Conservation (phyloP, 2,888 invertebrate genomes). For the Acleris laterana region DNA sequence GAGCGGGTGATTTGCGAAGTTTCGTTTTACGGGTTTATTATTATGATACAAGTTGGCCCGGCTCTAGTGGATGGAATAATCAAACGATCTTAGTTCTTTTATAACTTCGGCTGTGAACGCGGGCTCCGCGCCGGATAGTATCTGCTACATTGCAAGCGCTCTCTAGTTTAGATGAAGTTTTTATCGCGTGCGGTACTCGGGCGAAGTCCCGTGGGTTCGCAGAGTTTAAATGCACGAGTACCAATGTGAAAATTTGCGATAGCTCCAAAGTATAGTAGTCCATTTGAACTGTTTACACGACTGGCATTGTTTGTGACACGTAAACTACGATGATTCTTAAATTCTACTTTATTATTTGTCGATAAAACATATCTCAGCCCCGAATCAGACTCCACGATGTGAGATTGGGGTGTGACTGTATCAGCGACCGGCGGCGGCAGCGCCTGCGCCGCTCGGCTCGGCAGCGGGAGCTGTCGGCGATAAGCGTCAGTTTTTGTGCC, state of each 20-base stretch:
- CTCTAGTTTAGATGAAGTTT: constrained; percentile 11
- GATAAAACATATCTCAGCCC: no score
- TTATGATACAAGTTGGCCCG: constrained; percentile 23
- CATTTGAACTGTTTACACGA: no score
- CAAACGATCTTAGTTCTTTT: constrained; percentile 10
- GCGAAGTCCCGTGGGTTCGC: not conserved
- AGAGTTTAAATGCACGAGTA: not conserved
- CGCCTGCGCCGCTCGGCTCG: not conserved
- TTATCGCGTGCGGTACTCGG: not conserved
- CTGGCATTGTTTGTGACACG: no score
- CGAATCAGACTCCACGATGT: no score
- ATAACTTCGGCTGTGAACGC: constrained; percentile 2
- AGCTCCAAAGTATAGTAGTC: not conserved
- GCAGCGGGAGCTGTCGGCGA: not conserved
- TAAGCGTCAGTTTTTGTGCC: constrained; percentile 14
- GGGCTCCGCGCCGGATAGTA: not conserved
- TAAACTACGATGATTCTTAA: no score
- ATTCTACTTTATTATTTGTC: no score
- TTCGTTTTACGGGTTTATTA: constrained; percentile 16
- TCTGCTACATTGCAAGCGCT: not conserved
- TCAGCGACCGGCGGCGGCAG: not conserved
- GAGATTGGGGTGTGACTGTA: not conserved
- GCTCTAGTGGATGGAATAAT: constrained; percentile 7
- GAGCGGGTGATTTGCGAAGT: constrained; percentile 18
- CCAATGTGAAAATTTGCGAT: not conserved